A percentile compares a stretch with the other conserved stretches of the same genome.
Evolutionary conservation across 2,888 invertebrate species (phyloP).

Genomic region (Netelia fuscicornis): DNA sequence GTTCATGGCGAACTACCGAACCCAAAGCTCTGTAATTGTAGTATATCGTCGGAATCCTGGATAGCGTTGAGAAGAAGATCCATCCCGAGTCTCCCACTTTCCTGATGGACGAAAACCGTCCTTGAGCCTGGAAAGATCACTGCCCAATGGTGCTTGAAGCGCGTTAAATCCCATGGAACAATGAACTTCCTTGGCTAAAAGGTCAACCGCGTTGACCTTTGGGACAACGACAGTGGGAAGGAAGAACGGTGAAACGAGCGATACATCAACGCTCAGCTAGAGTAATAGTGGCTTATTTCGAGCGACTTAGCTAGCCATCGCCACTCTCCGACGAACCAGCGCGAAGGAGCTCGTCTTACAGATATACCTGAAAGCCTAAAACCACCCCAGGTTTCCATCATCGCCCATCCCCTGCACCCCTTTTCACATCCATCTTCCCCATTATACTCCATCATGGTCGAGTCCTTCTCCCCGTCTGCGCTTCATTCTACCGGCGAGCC

Average conservation of each 20-base stretch:
- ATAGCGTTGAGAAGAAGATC: constrained; percentile 24
- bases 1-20: neutral
- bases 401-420: constrained; percentile 20
- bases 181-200: constrained; percentile 33
- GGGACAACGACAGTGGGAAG: constrained; percentile 14
- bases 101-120: neutral
- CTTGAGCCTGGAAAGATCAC: constrained; percentile 28
- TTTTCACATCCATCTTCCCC: constrained; percentile 57
- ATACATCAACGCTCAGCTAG: constrained; percentile 69
- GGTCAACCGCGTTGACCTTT: constrained; percentile 30
- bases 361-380: constrained; percentile 12
- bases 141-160: neutral
- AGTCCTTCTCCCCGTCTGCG: constrained; percentile 28
- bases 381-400: constrained; percentile 49
- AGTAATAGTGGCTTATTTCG: constrained; percentile 70
- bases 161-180: constrained; percentile 42
- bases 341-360: constrained; percentile 8
- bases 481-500: constrained; percentile 29
- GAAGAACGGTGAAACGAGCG: constrained; percentile 15
- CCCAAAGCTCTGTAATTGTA: constrained; percentile 4
- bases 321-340: constrained; percentile 32
- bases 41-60: neutral
- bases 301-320: constrained; percentile 58
- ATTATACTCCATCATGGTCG: constrained; percentile 55
- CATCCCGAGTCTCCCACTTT: neutral